Evolutionary conservation across 2,888 invertebrate species (phyloP), one percentile per base, ranked within the genome.

Genomic region (Ennomos fuscantarius): DNA sequence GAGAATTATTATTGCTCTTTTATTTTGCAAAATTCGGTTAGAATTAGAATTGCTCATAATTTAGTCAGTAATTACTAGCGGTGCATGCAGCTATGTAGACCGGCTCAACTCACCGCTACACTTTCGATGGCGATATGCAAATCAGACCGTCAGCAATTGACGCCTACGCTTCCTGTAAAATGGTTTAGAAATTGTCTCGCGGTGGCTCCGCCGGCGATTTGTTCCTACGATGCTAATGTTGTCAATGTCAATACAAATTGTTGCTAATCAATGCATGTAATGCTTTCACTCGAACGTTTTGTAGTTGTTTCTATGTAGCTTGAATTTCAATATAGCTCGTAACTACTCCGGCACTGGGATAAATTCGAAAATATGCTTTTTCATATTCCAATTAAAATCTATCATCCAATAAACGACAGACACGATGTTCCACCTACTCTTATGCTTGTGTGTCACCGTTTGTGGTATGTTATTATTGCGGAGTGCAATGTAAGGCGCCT

Each of bases 111-210:
- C 76, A 72, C 76, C 75, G 79, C 80, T 84, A 85, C 84, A 89
- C 89, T 89, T 89, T 89, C 86, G 81, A 84, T 87, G 72, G 76
- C 81, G 75, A 81, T 82, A 88, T 88, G 87, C 84, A 89, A 88
- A 89, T 84, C 85, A 85, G 88, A 89, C 85, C 87, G 84, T 86
- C 86, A 83, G 76, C 71, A 74, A 69, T 73, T 75, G 56, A 64
- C 69, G 74, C 77, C 78, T 76, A 74, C 77, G 70, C 72, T 74
- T 69, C 60, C 68, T 75, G 76, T 77, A 65, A 77, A 78, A 76
- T 74, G 72, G 72, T 77, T 76, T 74, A 67, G 67, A 75, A 79
- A 74, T 72, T 68, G 66, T 60, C 72, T 70, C 70, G 72, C 68
- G 62, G 66, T 52, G 60, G 68, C 67, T 81, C 74, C 71, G 70